Base-by-base conservation (phyloP, 2,113 vertebrate species). In the Eretmodus cyanostictus region DNA sequence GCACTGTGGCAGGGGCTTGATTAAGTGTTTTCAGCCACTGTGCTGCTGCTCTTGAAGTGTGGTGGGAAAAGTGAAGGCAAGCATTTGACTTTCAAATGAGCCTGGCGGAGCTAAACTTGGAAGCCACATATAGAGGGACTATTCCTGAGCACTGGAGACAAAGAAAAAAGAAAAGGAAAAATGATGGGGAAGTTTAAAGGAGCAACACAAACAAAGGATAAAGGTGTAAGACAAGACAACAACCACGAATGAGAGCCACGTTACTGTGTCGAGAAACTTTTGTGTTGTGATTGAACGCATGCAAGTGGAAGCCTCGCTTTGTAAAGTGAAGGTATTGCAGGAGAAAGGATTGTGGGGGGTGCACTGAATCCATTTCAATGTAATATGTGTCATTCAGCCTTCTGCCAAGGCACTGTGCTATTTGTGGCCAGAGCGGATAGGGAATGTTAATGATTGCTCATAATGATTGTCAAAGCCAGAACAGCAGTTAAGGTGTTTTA, bases 61-160 rank as follows among this genome's bases (percentile, higher is more conserved):
- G 78, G 83, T 88, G 85, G 83, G 78, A 87, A 90, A 89, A 93
- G 91, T 84, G 88, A 91, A 91, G 84, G 89, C 78, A 66, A 87
- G 57, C 71, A 96, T 95, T 95, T 93, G 93, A 95, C 94, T 96
- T 96, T 95, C 87, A 95, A 95, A 96, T 94, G 91, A 94, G 91
- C 76, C 51, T 79, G 89, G 81, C 66, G 42, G 86, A 95, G 93
- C 93, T 90, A 94, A 94, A 94, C 92, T 94, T 87, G 81, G 90
- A 92, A 89, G 84, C 90, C 81, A 82, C 86, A 86, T 87, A 90
- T 86, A 87, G 84, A 59, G 63, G 73, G 38, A 79, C 85, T 95
- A 86, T 92, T 94, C 86, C 82, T 82, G 89, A 90, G 79, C 81
- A 42, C 12, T 84, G 82, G 82, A 87, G 86, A 85, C 68, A 66